phyloP scores from a whole-genome alignment of 2,113 vertebrate species.

The Hiodon tergisus region DNA sequence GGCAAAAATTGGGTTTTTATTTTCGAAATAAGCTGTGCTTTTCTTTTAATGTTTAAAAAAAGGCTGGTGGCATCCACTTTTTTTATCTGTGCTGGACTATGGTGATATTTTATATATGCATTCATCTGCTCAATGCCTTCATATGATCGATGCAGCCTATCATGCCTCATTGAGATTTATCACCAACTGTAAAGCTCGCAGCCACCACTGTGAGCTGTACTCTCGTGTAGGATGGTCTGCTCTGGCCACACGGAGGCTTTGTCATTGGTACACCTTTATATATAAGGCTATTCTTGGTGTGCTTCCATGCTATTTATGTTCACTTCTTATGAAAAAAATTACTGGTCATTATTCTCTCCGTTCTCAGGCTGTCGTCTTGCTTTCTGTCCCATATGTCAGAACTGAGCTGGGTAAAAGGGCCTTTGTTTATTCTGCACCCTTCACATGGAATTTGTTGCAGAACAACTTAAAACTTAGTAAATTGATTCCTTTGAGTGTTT shows the following conservation, averaged over 20 bases:
- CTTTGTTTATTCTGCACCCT: slow-evolving; percentile 8
- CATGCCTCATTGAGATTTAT: neutral
- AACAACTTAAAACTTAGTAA: slow-evolving; percentile 7
- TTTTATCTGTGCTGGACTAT: neutral
- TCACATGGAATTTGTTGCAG: neutral
- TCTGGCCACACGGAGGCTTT: neutral
- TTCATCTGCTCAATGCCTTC: neutral
- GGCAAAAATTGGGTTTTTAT: slow-evolving; percentile 18
- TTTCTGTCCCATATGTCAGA: neutral
- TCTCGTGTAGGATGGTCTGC: neutral
- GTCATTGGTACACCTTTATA: slow-evolving; percentile 4
- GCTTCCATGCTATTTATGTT: neutral
- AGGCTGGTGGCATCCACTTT: no score
- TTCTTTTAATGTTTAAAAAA: slow-evolving; percentile 17
- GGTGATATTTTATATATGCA: slow-evolving; percentile 1
- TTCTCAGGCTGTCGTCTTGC: neutral
- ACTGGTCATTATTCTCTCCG: neutral
- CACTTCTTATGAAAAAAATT: neutral
- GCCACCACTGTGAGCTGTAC: neutral
- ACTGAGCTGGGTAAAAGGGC: slow-evolving; percentile 7
- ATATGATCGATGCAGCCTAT: neutral
- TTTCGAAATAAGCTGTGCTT: slow-evolving; percentile 1
- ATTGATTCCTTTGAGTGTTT: slow-evolving; percentile 1
- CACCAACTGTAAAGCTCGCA: no score
- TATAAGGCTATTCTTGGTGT: neutral